A percentile compares a stretch with the other conserved stretches of the same genome.
phyloP scores from a whole-genome alignment of 1,140 invertebrate genomes.

The Argopecten irradians region DNA sequence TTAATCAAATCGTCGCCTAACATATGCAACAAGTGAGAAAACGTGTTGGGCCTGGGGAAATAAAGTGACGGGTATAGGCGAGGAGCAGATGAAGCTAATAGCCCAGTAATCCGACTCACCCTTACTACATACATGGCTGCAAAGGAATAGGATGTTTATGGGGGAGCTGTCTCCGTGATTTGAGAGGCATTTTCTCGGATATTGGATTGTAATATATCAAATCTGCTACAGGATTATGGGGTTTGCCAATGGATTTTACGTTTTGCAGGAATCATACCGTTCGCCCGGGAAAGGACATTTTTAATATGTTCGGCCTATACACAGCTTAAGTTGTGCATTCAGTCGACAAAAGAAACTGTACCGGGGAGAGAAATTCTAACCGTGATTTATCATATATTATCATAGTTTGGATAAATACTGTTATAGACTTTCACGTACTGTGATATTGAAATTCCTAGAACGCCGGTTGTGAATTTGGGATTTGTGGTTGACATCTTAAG shows the following conservation, averaged over 20 bases:
- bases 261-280: background rate
- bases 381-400: background rate
- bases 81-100: background rate
- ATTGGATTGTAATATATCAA: slow-evolving; percentile 18
- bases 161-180: background rate
- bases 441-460: background rate
- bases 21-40: background rate
- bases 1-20: slow-evolving; percentile 17
- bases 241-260: background rate
- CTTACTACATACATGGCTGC: background rate
- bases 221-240: background rate
- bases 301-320: background rate
- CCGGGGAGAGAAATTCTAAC: background rate
- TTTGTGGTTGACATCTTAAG: background rate
- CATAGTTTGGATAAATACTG: background rate
- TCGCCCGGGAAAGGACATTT: background rate
- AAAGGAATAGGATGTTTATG: background rate
- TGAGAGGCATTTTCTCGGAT: background rate
- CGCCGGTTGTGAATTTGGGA: background rate
- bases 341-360: background rate
- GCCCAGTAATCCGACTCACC: background rate
- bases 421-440: background rate
- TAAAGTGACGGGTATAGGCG: background rate
- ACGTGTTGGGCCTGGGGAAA: background rate
- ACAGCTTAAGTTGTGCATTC: background rate